Evolutionary conservation across 2,888 invertebrate species (phyloP).

Genomic region (Himalopsyche anomala): DNA sequence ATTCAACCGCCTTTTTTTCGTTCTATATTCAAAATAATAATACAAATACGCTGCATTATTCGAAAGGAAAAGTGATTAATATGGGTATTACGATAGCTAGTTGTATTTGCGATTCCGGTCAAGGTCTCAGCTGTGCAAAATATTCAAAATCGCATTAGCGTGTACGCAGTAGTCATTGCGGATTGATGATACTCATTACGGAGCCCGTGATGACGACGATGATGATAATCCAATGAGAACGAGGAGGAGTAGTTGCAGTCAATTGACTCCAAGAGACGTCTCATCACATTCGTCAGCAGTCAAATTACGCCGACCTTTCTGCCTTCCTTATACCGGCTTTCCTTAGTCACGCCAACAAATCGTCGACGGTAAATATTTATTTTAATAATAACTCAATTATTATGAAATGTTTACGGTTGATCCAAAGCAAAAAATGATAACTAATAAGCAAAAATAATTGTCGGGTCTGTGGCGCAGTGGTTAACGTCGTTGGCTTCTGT

Average conservation of each 20-base stretch:
- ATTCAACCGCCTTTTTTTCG: too few species aligned
- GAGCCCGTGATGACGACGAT: background rate
- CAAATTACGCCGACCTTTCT: conserved; percentile 20
- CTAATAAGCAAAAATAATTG: too few species aligned
- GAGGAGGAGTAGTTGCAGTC: background rate
- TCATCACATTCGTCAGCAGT: conserved; percentile 34
- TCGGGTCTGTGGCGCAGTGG: too few species aligned
- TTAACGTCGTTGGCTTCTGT: too few species aligned
- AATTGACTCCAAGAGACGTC: conserved; percentile 2
- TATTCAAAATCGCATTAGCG: background rate
- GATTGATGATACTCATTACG: background rate
- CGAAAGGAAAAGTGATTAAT: too few species aligned
- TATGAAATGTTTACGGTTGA: too few species aligned
- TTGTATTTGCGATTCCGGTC: background rate
- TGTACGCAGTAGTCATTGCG: conserved; percentile 1
- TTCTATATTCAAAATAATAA: too few species aligned
- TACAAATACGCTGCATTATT: too few species aligned
- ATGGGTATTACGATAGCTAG: too few species aligned
- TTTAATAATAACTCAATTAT: too few species aligned
- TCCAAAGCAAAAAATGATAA: too few species aligned
- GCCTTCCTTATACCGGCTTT: background rate
- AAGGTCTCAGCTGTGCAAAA: background rate
- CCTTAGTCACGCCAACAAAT: background rate
- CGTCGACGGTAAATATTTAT: background rate
- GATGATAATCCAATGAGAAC: background rate